Base-by-base conservation (phyloP, 2,888 invertebrate species). In the Hypomecis atomaria region DNA sequence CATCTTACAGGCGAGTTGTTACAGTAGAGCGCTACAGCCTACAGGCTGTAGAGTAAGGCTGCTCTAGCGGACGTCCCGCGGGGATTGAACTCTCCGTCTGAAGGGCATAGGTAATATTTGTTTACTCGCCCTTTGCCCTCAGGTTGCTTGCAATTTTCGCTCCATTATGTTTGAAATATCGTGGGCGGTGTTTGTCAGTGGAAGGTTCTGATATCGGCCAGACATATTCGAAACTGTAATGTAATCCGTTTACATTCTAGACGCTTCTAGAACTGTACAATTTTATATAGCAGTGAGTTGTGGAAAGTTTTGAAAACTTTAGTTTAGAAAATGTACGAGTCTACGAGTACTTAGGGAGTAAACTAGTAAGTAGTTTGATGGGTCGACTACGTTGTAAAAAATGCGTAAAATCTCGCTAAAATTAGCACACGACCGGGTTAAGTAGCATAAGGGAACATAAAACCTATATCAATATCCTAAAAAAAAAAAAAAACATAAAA, bases 101-200 rank as follows among this genome's bases (percentile, higher is more conserved):
- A 55, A 55, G 55, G 55, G 55, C 55, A 45, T 55, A 55, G 55
- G 55, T 55, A 55, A 45, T 55, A 55, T 55, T 55, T 55, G 55
- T 44, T 55, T 55, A 55, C 36, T 37, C 37, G 55, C 55, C 55
- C 45, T 55, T 55, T 34, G 55, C 55, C 43, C 45, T 36, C 44
- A 55, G 45, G 34, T 43, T 54, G 40, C 52, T 33, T 53, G 54
- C 54, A 54, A 52, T 52, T 52, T 52, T 40, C 40, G 42, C 40
- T 52, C 40, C 52, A 40, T 42, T 52, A 52, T 33, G 10, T 40
- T 33, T 33, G 52, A 52, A 52, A 52, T 52, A 52, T 42, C 40
- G 52, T 23, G 49, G 37, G 11, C 33, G 40, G 13, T 52, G 52
- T 52, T 52, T 40, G 40, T 42, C 40, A 52, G 52, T 50, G 37